Evolutionary conservation across 2,888 invertebrate species (phyloP).

Genomic region (Drepanosiphum platanoidis): DNA sequence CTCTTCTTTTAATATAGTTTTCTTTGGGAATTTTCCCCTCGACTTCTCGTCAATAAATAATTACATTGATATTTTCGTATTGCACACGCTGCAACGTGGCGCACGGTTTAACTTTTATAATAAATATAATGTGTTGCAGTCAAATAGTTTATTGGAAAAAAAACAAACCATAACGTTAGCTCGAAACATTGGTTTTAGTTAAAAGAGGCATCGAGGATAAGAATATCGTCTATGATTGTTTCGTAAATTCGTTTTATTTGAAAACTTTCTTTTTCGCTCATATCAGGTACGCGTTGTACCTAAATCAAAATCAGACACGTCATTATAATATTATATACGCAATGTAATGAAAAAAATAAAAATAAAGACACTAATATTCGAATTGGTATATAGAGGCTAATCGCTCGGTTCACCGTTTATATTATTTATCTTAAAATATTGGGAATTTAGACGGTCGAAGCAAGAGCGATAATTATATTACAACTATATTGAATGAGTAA

Average conservation of each 20-base stretch:
- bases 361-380: background rate
- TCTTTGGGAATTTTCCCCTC: conserved; percentile 24
- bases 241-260: background rate
- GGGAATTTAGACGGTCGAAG: background rate
- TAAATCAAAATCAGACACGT: no score
- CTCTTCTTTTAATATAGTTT: conserved; percentile 48
- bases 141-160: background rate
- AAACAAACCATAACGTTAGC: no score
- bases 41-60: conserved; percentile 24
- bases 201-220: background rate
- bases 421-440: background rate
- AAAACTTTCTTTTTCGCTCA: background rate
- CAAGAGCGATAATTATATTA: background rate
- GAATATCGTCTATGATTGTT: background rate
- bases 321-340: no score
- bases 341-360: no score
- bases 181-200: background rate
- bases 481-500: conserved; percentile 1
- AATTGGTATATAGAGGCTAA: background rate
- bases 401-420: background rate
- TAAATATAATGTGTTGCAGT: conserved; percentile 3
- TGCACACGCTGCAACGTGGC: background rate
- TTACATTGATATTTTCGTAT: conserved; percentile 28
- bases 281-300: no score
- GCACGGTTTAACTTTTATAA: conserved; percentile 11